Conservation (phyloP, 1,140 invertebrate species). For the Thaumetopoea pityocampa region DNA sequence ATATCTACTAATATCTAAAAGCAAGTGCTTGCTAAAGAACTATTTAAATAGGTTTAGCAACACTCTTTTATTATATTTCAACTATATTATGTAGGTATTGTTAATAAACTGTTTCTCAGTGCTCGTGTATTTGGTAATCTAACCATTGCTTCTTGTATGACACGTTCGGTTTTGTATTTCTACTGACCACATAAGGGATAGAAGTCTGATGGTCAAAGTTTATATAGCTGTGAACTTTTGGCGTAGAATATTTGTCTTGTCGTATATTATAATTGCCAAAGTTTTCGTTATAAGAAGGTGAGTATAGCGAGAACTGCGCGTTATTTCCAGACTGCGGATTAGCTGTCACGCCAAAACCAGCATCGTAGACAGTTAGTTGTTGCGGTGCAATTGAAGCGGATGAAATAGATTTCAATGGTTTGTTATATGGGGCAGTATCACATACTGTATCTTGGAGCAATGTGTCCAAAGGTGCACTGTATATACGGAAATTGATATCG, state of each 20-base stretch:
- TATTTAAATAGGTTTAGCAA: too few relatives aligned
- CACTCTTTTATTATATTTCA: too few relatives aligned
- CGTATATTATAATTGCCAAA: slow-evolving; percentile 1
- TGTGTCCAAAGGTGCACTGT: slow-evolving; percentile 79
- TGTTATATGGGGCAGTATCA: slow-evolving; percentile 51
- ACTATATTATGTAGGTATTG: too few relatives aligned
- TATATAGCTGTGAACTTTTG: slow-evolving; percentile 5
- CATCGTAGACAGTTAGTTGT: slow-evolving; percentile 2
- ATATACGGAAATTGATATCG: slow-evolving; percentile 87
- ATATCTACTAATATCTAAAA: too few relatives aligned
- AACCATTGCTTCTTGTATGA: slow-evolving; percentile 25
- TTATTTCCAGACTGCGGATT: neutral
- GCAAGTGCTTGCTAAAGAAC: too few relatives aligned
- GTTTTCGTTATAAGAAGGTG: neutral
- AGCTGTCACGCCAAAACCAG: neutral
- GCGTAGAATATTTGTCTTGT: slow-evolving; percentile 1
- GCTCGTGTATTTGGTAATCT: slow-evolving; percentile 26
- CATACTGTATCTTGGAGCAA: slow-evolving; percentile 84
- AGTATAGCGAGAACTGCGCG: neutral
- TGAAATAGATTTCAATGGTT: neutral
- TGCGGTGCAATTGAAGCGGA: slow-evolving; percentile 3
- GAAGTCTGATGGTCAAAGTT: too few relatives aligned
- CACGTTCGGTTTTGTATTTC: neutral
- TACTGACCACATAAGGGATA: neutral
- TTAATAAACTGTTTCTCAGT: neutral